Conservation (phyloP, 2,797 vertebrate genomes). For the Peromyscus melanophrys region DNA sequence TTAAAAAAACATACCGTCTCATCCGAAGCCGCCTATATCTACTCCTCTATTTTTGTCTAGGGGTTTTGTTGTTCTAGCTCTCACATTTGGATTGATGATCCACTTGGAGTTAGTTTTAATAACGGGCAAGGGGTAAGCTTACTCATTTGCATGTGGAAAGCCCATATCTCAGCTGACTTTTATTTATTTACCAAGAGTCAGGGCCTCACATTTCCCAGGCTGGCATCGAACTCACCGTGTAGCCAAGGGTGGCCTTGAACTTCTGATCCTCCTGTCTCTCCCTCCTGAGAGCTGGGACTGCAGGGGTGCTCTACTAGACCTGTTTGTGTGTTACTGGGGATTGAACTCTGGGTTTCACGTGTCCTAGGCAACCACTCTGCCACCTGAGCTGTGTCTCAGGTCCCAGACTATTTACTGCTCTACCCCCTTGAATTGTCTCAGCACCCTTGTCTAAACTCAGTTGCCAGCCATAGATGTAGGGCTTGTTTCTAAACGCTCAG, state of each 20-base stretch:
- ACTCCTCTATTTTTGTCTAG: conserved; percentile 2
- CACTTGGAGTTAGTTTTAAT: conserved; percentile 9
- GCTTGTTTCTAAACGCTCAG: neutral
- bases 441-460: neutral
- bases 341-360: neutral
- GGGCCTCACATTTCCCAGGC: neutral
- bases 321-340: neutral
- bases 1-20: neutral
- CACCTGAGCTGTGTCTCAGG: neutral
- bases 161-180: neutral
- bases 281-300: neutral
- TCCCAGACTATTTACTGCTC: neutral
- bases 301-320: neutral
- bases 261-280: neutral
- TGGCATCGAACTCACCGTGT: neutral
- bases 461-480: neutral
- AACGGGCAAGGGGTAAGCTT: neutral
- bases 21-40: neutral
- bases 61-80: neutral
- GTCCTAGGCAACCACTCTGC: neutral
- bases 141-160: neutral
- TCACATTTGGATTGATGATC: conserved; percentile 1
- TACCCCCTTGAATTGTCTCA: neutral
- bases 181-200: neutral
- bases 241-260: neutral